Base-by-base conservation (phyloP, 2,797 vertebrate genomes). In the Characodon lateralis region DNA sequence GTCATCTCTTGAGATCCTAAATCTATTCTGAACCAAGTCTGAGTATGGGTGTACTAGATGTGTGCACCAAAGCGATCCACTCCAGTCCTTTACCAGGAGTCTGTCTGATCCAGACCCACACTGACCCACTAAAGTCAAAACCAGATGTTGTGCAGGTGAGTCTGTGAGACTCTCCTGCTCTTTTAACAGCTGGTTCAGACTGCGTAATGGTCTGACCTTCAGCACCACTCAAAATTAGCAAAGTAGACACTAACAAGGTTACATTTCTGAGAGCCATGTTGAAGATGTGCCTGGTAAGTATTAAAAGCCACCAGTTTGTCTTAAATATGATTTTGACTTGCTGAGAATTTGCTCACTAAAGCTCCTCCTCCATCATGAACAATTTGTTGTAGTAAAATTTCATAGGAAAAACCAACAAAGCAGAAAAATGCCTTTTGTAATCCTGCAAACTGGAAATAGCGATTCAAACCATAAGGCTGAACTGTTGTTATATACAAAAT, bases 1-100 rank as follows among this genome's bases (percentile, higher is more conserved):
- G 69, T 89, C 78, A 0, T 88, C 81, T 86, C 89, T 92, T 61
- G 88, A 89, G 72, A 86, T 87, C 50, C 71, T 90, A 50, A 91
- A 89, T 5, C 72, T 13, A 2, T 82, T 84, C 68, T 74, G 50
- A n/a, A 77, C 76, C 65, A 85, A 73, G 56, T 77, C 48, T 1
- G 85, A 82, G 48, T 89, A 87, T 61, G 5, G 7, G 59, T 0
- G 35, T 3, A 43, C 72, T 48, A 2, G 0, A 0, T 31, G 48
- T 65, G 5, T 9, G 0, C 1, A 81, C 18, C 0, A 28, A 35
- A 18, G 83, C 77, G 18, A 88, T 56, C 80, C 80, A 92, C 72
- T 91, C 80, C 50, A 89, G 83, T 16, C 77, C 80, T 83, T 89
- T 85, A 35, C 85, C 89, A 78, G 6, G 56, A 0, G 70, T 6